A percentile compares a stretch with the other conserved stretches of the same genome.
Conservation (phyloP, 2,888 invertebrate genomes). For the Morpho deidamia region DNA sequence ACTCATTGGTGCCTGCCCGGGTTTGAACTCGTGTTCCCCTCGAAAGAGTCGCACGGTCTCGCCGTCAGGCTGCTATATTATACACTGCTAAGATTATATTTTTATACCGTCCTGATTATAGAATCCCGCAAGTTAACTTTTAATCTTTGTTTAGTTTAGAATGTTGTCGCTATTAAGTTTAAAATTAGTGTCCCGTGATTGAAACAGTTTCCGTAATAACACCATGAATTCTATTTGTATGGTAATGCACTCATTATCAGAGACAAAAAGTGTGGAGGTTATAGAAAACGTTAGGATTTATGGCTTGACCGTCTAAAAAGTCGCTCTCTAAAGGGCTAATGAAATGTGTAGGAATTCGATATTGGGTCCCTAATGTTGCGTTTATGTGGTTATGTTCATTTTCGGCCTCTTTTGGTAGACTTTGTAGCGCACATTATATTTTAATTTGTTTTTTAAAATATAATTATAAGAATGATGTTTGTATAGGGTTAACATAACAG, state of each 20-base stretch:
- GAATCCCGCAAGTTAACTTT: too few relatives aligned
- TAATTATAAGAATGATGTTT: too few relatives aligned
- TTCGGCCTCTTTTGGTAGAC: slow-evolving; percentile 11
- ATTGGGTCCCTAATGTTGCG: slow-evolving; percentile 16
- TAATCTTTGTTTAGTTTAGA: too few relatives aligned
- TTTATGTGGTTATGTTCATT: slow-evolving; percentile 20
- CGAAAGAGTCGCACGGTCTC: too few relatives aligned
- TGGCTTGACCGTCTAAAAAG: slow-evolving; percentile 35
- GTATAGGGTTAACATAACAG: too few relatives aligned
- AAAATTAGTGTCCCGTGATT: too few relatives aligned
- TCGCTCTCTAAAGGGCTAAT: slow-evolving; percentile 33
- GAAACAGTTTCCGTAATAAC: slow-evolving; percentile 1
- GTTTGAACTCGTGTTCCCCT: too few relatives aligned
- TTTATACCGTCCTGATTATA: too few relatives aligned
- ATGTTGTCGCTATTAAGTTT: too few relatives aligned
- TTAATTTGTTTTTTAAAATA: background rate
- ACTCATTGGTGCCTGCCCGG: too few relatives aligned
- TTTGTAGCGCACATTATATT: background rate
- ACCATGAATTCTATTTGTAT: slow-evolving; percentile 66
- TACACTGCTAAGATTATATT: too few relatives aligned
- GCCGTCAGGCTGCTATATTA: too few relatives aligned
- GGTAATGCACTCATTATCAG: slow-evolving; percentile 72
- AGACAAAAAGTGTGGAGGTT: slow-evolving; percentile 60
- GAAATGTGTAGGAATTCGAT: slow-evolving; percentile 24
- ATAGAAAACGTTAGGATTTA: slow-evolving; percentile 46